These are phyloP conservation scores for Elaphurus davidianus DNA, from an alignment of 2,113 vertebrate genomes.

Conservation along the genomic window DNA sequence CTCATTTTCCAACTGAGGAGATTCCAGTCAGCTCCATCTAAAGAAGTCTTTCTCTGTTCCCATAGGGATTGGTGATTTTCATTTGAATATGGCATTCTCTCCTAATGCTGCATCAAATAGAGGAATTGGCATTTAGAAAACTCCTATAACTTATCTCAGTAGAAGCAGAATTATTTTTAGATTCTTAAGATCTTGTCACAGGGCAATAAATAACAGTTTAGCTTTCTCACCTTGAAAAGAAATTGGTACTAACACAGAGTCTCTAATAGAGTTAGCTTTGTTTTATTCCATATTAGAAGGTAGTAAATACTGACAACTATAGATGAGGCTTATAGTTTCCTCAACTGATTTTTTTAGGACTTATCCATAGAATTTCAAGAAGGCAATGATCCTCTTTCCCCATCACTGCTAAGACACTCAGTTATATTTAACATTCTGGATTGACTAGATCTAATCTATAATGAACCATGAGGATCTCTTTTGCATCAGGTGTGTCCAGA, in stretches of 20 bases:
- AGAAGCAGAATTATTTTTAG: conserved; percentile 35
- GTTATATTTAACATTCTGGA: conserved; percentile 33
- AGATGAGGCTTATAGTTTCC: neutral
- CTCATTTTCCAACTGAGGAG: neutral
- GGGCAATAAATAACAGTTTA: conserved; percentile 50
- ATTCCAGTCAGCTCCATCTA: neutral
- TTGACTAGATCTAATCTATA: conserved; percentile 9
- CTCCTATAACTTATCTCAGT: neutral
- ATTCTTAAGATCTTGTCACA: neutral
- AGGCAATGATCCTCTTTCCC: neutral
- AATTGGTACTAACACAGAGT: conserved; percentile 16
- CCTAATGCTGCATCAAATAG: conserved; percentile 33
- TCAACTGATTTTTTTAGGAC: neutral
- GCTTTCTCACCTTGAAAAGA: conserved; percentile 21
- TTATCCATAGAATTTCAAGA: neutral
- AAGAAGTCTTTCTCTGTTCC: neutral
- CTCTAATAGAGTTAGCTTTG: conserved; percentile 21
- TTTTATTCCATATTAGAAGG: conserved; percentile 33
- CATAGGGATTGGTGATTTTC: neutral
- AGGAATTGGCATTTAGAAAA: conserved; percentile 37
- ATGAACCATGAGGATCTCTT: neutral
- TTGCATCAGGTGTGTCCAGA: neutral
- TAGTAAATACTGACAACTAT: neutral
- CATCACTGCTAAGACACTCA: neutral
- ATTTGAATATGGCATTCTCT: neutral